These are phyloP conservation scores for Diceros bicornis DNA, from an alignment of 2,797 vertebrate species.

Conservation along the genomic window DNA sequence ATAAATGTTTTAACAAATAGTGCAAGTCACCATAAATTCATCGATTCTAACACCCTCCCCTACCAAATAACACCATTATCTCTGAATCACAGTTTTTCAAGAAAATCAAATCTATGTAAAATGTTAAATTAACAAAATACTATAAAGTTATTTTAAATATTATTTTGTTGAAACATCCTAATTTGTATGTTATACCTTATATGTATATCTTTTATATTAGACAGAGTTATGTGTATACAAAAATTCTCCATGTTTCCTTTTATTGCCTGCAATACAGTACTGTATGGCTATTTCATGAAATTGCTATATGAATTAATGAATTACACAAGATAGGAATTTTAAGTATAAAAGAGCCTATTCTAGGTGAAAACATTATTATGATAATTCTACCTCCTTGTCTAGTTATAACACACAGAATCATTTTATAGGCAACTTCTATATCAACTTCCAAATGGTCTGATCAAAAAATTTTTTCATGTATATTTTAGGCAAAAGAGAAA, in stretches of 20 bases:
- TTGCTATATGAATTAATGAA: slow-evolving; percentile 55
- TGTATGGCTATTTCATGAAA: neutral
- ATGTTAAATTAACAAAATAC: slow-evolving; percentile 13
- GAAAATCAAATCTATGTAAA: slow-evolving; percentile 35
- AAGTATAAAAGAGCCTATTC: neutral
- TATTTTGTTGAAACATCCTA: slow-evolving; percentile 15
- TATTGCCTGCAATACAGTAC: neutral
- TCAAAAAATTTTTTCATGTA: slow-evolving; percentile 23
- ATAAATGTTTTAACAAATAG: slow-evolving; percentile 56
- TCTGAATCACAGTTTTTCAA: neutral
- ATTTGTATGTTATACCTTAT: neutral
- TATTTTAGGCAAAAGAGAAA: slow-evolving; percentile 66
- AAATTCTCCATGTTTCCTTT: neutral
- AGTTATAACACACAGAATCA: slow-evolving; percentile 5
- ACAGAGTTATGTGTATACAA: slow-evolving; percentile 20
- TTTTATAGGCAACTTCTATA: slow-evolving; percentile 10
- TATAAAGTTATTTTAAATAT: slow-evolving; percentile 36
- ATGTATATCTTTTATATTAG: neutral
- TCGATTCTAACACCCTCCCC: slow-evolving; percentile 4
- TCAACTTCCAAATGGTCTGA: slow-evolving; percentile 41
- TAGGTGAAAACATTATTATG: slow-evolving; percentile 48
- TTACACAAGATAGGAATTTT: slow-evolving; percentile 27
- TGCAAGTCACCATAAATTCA: neutral
- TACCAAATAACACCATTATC: neutral
- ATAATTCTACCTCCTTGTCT: slow-evolving; percentile 25